phyloP scores from a whole-genome alignment of 1,140 invertebrate species.

The Samia ricini region DNA sequence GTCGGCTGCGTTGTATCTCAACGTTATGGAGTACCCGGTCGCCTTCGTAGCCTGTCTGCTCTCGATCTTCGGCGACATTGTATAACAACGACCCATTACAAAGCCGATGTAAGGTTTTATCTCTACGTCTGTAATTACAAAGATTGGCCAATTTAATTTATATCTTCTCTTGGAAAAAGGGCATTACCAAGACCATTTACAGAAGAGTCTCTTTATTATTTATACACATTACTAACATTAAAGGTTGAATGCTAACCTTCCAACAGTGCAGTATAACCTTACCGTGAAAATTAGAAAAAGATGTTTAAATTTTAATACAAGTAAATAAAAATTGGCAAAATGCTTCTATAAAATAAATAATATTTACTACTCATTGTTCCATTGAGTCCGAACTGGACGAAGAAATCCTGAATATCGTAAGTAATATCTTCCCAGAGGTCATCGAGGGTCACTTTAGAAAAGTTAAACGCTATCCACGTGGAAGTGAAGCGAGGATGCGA shows the following conservation, averaged over 20 bases:
- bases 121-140: constrained; percentile 37
- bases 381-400: constrained; percentile 63
- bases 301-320: too few species aligned
- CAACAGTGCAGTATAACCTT: too few species aligned
- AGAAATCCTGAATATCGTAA: constrained; percentile 65
- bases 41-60: constrained; percentile 37
- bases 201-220: too few species aligned
- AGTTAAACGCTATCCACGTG: constrained; percentile 78
- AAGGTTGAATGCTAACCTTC: too few species aligned
- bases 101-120: constrained; percentile 70
- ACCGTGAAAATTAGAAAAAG: too few species aligned
- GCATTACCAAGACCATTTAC: too few species aligned
- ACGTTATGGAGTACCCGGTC: constrained; percentile 62
- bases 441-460: constrained; percentile 63
- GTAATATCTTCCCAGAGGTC: constrained; percentile 78
- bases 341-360: neutral
- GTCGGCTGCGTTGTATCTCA: constrained; percentile 53
- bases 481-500: constrained; percentile 73
- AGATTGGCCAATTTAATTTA: too few species aligned
- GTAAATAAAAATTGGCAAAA: too few species aligned
- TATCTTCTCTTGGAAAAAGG: too few species aligned
- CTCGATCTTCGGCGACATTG: constrained; percentile 67
- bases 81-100: constrained; percentile 76
- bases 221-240: too few species aligned
- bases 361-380: constrained; percentile 54